Evolutionary conservation across 1,140 invertebrate species (phyloP).

Genomic region (Babylonia areolata): DNA sequence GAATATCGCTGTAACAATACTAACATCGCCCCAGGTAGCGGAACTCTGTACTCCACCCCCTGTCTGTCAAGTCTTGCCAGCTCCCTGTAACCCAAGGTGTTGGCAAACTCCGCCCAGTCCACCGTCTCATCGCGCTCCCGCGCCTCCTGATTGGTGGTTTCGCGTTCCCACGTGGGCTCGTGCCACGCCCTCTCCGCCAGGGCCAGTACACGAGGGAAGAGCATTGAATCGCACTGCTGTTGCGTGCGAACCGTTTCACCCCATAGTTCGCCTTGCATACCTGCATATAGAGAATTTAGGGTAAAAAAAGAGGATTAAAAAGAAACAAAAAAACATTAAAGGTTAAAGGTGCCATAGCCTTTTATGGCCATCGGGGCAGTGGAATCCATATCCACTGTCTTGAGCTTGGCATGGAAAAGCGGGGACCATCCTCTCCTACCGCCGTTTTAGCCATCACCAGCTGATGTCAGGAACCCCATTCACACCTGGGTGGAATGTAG

Average conservation of each 20-base stretch:
- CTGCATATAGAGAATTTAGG: conserved; percentile 40
- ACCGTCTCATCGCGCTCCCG: conserved; percentile 32
- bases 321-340: no score
- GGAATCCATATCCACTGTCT: no score
- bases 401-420: no score
- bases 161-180: conserved; percentile 51
- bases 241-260: conserved; percentile 52
- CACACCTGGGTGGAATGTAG: no score
- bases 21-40: conserved; percentile 66
- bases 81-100: conserved; percentile 65
- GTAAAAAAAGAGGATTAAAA: neutral
- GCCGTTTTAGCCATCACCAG: no score
- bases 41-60: conserved; percentile 59
- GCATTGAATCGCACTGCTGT: conserved; percentile 56
- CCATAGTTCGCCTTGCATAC: conserved; percentile 60
- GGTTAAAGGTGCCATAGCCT: no score
- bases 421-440: no score
- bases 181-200: conserved; percentile 62
- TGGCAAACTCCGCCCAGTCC: conserved; percentile 66
- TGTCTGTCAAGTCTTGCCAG: conserved; percentile 60
- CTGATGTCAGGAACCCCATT: no score
- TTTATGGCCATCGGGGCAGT: no score
- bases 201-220: conserved; percentile 59
- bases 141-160: conserved; percentile 29
- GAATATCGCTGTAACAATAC: no score